Evolutionary conservation across 2,113 vertebrate species (phyloP).

Genomic region (Mastomys coucha): DNA sequence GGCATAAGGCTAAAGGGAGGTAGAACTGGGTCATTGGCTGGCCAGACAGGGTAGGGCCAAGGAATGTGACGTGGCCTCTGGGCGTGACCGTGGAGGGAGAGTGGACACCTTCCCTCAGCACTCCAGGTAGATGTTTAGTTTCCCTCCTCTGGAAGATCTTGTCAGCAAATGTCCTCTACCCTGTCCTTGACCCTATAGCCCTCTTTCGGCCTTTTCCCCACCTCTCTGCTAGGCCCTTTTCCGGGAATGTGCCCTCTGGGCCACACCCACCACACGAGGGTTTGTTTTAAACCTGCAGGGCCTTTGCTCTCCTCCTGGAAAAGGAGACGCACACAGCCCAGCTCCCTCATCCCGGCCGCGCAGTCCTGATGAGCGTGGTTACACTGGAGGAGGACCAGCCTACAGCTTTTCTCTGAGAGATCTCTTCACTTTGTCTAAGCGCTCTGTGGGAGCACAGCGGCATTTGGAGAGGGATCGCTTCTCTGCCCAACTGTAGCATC

Average conservation of each 20-base stretch:
- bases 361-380: neutral
- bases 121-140: neutral
- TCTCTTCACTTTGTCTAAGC: neutral
- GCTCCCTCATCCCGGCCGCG: neutral
- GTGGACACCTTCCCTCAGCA: neutral
- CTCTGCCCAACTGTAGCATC: neutral
- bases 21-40: neutral
- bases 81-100: neutral
- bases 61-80: neutral
- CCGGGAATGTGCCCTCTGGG: neutral
- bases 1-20: neutral
- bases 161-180: neutral
- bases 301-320: neutral
- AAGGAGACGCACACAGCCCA: neutral
- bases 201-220: no score
- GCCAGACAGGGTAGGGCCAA: neutral
- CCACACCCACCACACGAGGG: neutral
- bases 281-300: neutral
- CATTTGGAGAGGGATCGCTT: no score
- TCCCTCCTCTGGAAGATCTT: no score
- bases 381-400: fast-evolving
- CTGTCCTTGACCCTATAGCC: neutral
- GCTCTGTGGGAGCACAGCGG: neutral
- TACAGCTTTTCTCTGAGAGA: fast-evolving
- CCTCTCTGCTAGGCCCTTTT: neutral